Evolutionary conservation across 2,888 invertebrate species (phyloP).

Genomic region (Holacanthella duospinosa): DNA sequence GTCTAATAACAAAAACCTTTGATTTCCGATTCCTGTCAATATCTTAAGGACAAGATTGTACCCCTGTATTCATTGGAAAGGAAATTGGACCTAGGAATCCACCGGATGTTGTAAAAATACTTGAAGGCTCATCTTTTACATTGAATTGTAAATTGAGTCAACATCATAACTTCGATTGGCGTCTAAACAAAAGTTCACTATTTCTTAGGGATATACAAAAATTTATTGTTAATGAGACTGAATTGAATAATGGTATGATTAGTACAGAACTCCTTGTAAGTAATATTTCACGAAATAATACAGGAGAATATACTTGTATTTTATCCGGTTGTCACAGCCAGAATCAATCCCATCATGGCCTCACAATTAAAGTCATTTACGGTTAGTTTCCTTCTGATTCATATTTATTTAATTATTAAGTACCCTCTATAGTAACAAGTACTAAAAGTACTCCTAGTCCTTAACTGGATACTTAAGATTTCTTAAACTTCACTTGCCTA

Average conservation of each 20-base stretch:
- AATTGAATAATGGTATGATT: slow-evolving; percentile 13
- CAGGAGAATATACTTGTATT: slow-evolving; percentile 36
- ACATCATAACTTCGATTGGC: background rate
- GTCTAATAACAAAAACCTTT: no score
- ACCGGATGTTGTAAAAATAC: background rate
- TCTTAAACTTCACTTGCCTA: background rate
- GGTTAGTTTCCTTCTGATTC: no score
- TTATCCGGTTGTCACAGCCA: slow-evolving; percentile 18
- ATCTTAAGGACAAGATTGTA: background rate
- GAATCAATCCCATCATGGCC: slow-evolving; percentile 27
- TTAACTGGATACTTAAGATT: background rate
- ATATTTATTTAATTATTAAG: no score
- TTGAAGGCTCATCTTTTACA: background rate
- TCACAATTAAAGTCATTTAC: slow-evolving; percentile 32
- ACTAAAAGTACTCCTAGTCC: no score
- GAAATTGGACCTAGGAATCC: background rate
- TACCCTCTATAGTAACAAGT: no score
- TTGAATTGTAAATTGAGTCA: background rate
- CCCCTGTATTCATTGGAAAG: background rate
- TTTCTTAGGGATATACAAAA: background rate
- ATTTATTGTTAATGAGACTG: background rate
- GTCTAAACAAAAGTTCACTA: background rate
- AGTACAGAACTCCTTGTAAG: slow-evolving; percentile 30
- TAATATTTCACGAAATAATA: slow-evolving; percentile 31
- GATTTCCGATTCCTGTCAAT: no score